Evolutionary conservation across 2,888 invertebrate genomes (phyloP), one percentile per base, ranked within the genome.

Genomic region (Lypha dubia): DNA sequence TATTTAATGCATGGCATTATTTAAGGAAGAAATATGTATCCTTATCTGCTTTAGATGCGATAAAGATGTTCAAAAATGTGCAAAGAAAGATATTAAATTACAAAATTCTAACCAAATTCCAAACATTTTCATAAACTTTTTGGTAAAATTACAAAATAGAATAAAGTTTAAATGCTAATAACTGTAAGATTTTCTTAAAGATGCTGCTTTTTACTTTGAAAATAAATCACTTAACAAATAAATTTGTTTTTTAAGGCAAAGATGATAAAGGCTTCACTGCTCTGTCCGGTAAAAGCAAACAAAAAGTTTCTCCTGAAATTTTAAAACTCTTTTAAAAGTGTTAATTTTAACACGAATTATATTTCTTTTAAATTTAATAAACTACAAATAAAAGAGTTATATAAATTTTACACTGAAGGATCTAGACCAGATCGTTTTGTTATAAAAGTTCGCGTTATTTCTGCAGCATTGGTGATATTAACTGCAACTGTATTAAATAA

Each of bases 391-490:
- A 38, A 5, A 38, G 11, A 38, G 7, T 38, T 11, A 38, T 7
- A 38, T 38, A 38, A 5, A 38, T 1, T 15, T 44, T n/a, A n/a
- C 41, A n/a, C 28, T 15, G 68, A 24, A 6, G 67, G 56, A 58
- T 67, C 56, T 17, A 67, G 22, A 1, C 58, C 67, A 11, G 76
- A 76, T 6, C 76, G 76, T 46, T 76, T 76, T 2, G 76, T 67
- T 15, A 67, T 35, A 35, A 11, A 58, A 0, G 24, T 9, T 1
- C 9, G 32, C 1, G 46, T 17, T 24, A 76, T 32, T 8, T 97
- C 98, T 92, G 98, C 98, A 0, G 98, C 97, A 60, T 95, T 95
- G 0, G 98, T 98, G 28, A 98, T 98, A 93, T 98, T 98, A 89
- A 98, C 98, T 81, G 97, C 98, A 65, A 98, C 96, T 0, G 97